Conservation (phyloP, 2,797 vertebrate genomes). For the Aulostomus chinensis region DNA sequence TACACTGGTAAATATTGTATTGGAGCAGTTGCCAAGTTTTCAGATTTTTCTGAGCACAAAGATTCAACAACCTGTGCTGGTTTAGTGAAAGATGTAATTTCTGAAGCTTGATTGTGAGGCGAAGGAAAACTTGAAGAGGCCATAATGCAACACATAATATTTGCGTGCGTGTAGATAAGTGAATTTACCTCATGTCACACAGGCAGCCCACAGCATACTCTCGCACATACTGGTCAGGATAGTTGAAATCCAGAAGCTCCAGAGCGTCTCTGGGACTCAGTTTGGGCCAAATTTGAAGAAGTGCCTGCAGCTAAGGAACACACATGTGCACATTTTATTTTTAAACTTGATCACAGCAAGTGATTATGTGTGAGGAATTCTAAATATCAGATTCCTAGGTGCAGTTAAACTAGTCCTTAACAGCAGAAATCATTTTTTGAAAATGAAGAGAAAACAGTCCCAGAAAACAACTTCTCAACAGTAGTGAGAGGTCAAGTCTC, state of each 20-base stretch:
- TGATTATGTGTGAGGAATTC: neutral
- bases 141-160: neutral
- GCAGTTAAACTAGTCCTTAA: no score
- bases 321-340: neutral
- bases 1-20: neutral
- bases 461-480: no score
- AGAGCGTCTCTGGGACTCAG: slow-evolving; percentile 93
- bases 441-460: no score
- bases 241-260: slow-evolving; percentile 97
- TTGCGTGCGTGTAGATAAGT: neutral
- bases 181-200: slow-evolving; percentile 91
- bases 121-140: neutral
- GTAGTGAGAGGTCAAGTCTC: no score
- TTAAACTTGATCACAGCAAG: no score
- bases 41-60: no score
- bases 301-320: slow-evolving; percentile 88
- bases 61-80: no score
- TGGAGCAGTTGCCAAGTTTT: neutral
- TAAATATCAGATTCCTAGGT: no score
- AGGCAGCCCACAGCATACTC: slow-evolving; percentile 94
- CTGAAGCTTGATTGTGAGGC: neutral
- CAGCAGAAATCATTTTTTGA: no score
- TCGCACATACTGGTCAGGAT: slow-evolving; percentile 96
- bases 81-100: no score
- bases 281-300: slow-evolving; percentile 97